These are phyloP conservation scores for Vidua chalybeata DNA, from an alignment of 2,113 vertebrate species.

Conservation along the genomic window DNA sequence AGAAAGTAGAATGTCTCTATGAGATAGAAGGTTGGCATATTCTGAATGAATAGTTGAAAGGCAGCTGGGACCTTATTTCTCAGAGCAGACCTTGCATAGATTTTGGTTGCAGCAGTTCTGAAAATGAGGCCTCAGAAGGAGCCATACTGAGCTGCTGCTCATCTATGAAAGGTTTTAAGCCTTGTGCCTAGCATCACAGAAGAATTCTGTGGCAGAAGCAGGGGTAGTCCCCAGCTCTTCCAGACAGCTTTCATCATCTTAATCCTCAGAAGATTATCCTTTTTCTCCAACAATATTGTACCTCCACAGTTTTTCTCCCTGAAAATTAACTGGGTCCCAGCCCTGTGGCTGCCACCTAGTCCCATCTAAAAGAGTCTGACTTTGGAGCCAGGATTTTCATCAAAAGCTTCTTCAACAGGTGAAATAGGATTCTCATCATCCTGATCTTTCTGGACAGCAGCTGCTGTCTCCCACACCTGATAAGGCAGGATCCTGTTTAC, in stretches of 20 bases:
- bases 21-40: not conserved
- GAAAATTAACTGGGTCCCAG: not conserved
- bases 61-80: not conserved
- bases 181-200: not conserved
- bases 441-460: conserved; percentile 31
- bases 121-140: not conserved
- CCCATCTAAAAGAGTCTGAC: not conserved
- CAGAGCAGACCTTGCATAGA: not conserved
- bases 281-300: not conserved
- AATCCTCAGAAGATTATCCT: conserved; percentile 5
- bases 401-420: not conserved
- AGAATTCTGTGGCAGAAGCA: not conserved
- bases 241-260: not conserved
- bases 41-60: not conserved
- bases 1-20: not conserved
- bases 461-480: not conserved
- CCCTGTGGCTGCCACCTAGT: not conserved
- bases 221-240: not conserved
- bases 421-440: not conserved
- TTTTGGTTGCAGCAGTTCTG: not conserved
- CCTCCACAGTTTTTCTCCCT: not conserved
- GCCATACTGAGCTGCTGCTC: not conserved
- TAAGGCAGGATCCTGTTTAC: conserved; percentile 36
- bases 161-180: not conserved
- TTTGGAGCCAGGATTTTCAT: not conserved